Evolutionary conservation across 2,797 vertebrate species (phyloP).

Genomic region (Sebastes umbrosus): DNA sequence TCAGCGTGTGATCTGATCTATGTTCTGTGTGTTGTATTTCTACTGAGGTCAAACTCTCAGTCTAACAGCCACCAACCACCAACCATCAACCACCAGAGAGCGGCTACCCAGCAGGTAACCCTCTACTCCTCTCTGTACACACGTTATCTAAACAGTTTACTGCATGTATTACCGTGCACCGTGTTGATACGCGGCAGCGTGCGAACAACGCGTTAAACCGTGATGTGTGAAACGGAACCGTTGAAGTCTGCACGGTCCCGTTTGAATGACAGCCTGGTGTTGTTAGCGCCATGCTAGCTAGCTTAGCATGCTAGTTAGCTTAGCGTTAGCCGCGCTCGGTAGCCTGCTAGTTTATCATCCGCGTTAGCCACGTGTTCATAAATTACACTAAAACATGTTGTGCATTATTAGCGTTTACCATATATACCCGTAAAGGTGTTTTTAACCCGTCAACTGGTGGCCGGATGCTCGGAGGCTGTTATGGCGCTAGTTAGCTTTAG

Average conservation of each 20-base stretch:
- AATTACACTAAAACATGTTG: fast-evolving
- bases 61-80: constrained; percentile 72
- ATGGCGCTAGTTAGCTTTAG: constrained; percentile 62
- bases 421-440: fast-evolving
- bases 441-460: background rate
- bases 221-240: background rate
- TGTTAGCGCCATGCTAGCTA: constrained; percentile 61
- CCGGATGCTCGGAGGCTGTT: background rate
- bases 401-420: fast-evolving
- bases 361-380: background rate
- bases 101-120: constrained; percentile 33
- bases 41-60: constrained; percentile 68
- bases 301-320: constrained; percentile 31
- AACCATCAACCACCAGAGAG: constrained; percentile 71
- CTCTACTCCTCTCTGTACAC: background rate
- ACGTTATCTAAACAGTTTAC: background rate
- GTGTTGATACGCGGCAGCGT: fast-evolving
- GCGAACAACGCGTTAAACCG: background rate
- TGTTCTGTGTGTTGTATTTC: constrained; percentile 44
- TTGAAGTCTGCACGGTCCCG: constrained; percentile 21
- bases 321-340: constrained; percentile 46
- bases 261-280: constrained; percentile 70
- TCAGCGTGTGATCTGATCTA: constrained; percentile 54
- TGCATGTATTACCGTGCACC: fast-evolving
- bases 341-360: background rate